Percentiles rank a stretch among this genome's conserved stretches.
These are phyloP conservation scores for Rhopalosiphum maidis DNA, from an alignment of 1,140 invertebrate genomes.

Conservation along the genomic window DNA sequence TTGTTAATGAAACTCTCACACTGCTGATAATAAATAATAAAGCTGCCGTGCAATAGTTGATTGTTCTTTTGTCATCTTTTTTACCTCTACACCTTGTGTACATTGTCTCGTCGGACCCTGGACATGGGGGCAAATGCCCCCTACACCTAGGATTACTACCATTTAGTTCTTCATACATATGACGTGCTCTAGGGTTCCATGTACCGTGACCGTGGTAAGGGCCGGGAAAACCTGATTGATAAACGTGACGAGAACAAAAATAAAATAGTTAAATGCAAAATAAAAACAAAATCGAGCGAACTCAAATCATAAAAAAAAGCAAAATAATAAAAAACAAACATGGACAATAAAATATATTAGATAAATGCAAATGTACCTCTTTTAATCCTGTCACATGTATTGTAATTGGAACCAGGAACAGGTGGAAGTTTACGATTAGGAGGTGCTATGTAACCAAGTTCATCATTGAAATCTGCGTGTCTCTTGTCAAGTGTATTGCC, in stretches of 20 bases:
- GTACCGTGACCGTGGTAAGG: conserved; percentile 66
- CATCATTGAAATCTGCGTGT: conserved; percentile 81
- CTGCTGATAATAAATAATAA: conserved; percentile 47
- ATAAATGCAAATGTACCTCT: conserved; percentile 69
- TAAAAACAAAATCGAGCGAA: conserved; percentile 55
- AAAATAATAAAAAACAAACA: conserved; percentile 47
- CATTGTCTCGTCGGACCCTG: conserved; percentile 69
- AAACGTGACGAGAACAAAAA: conserved; percentile 58
- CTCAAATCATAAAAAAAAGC: conserved; percentile 48
- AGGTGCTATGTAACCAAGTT: conserved; percentile 89
- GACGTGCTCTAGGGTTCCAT: conserved; percentile 80
- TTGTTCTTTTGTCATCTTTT: conserved; percentile 41
- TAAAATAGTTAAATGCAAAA: conserved; percentile 56
- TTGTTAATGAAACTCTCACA: conserved; percentile 45
- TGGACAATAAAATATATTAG: background rate
- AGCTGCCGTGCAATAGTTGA: conserved; percentile 49
- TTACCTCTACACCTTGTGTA: conserved; percentile 61
- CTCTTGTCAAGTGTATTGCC: conserved; percentile 85
- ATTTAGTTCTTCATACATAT: conserved; percentile 85
- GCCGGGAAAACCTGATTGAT: conserved; percentile 60
- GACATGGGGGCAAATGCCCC: conserved; percentile 67
- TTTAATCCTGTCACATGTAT: conserved; percentile 91
- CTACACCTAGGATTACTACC: conserved; percentile 67
- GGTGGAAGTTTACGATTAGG: conserved; percentile 90
- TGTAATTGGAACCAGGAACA: conserved; percentile 90